A percentile compares a stretch with the other conserved stretches of the same genome.
These are phyloP conservation scores for Yasuhikotakia modesta DNA, from an alignment of 2,797 vertebrate species.

Conservation along the genomic window DNA sequence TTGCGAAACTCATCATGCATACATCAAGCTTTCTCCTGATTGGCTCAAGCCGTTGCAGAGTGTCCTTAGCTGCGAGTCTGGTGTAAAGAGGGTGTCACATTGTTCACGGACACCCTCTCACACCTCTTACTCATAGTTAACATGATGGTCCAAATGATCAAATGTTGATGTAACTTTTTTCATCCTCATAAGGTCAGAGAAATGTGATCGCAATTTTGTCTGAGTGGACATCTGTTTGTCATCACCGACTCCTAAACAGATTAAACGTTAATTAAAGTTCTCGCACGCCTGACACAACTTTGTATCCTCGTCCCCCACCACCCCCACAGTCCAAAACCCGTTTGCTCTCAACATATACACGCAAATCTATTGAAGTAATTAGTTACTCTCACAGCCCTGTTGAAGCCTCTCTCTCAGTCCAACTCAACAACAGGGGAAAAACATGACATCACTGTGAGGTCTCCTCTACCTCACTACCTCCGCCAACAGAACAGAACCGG, in stretches of 20 bases:
- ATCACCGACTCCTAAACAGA: slow-evolving; percentile 65
- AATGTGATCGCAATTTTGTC: slow-evolving; percentile 62
- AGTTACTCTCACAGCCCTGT: slow-evolving; percentile 61
- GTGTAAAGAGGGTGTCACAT: no score
- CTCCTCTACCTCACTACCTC: slow-evolving; percentile 35
- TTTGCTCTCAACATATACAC: slow-evolving; percentile 52
- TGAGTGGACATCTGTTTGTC: slow-evolving; percentile 74
- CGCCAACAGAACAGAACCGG: slow-evolving; percentile 58
- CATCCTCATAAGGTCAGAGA: slow-evolving; percentile 58
- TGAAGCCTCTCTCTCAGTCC: slow-evolving; percentile 58
- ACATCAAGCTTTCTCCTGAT: no score
- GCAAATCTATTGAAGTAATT: slow-evolving; percentile 64
- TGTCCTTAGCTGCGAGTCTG: no score
- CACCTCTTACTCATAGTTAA: slow-evolving; percentile 46
- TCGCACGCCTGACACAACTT: slow-evolving; percentile 57
- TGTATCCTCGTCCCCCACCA: not conserved
- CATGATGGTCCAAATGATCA: slow-evolving; percentile 46
- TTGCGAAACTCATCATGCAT: no score
- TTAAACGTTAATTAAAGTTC: slow-evolving; percentile 73
- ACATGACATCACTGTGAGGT: slow-evolving; percentile 75
- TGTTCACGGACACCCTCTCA: not conserved
- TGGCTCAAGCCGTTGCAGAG: no score
- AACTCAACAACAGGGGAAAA: slow-evolving; percentile 64
- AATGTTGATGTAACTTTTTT: slow-evolving; percentile 33
- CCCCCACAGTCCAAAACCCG: slow-evolving; percentile 43